Evolutionary conservation across 2,888 invertebrate genomes (phyloP).

Genomic region (Drosophila gaucha): DNA sequence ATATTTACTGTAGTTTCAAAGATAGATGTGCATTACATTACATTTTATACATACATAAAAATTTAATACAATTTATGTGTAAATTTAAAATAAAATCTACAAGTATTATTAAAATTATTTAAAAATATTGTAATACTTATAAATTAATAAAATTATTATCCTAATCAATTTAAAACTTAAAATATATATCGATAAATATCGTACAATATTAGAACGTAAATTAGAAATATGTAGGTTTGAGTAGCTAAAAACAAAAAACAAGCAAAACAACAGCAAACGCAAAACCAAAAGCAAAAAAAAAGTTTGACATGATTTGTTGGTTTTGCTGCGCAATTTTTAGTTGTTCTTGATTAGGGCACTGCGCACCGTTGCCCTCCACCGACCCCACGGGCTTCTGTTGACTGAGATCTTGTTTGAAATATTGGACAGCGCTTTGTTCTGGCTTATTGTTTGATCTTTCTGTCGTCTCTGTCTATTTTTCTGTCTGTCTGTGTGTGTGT

Average conservation of each 20-base stretch:
- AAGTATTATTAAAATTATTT: too few relatives aligned
- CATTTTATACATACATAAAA: too few relatives aligned
- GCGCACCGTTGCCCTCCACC: neutral
- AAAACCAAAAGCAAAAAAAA: neutral
- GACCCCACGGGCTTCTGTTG: slow-evolving; percentile 14
- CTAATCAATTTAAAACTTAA: too few relatives aligned
- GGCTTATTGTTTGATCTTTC: slow-evolving; percentile 25
- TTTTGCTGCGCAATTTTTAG: slow-evolving; percentile 58
- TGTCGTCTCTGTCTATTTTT: slow-evolving; percentile 11
- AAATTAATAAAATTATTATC: too few relatives aligned
- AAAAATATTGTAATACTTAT: too few relatives aligned
- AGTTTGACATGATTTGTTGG: slow-evolving; percentile 34
- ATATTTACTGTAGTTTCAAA: too few relatives aligned
- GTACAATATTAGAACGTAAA: too few relatives aligned
- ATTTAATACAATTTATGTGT: too few relatives aligned
- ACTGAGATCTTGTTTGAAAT: slow-evolving; percentile 44
- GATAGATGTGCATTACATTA: too few relatives aligned
- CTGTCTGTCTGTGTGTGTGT: slow-evolving; percentile 9
- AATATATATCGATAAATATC: too few relatives aligned
- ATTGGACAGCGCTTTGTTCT: slow-evolving; percentile 50
- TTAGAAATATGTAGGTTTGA: too few relatives aligned
- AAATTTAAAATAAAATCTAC: too few relatives aligned
- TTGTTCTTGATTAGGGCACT: slow-evolving; percentile 39
- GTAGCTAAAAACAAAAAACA: neutral
- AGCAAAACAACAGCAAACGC: neutral